phyloP scores from a whole-genome alignment of 2,888 invertebrate genomes.

The Hyposoter dolosus region DNA sequence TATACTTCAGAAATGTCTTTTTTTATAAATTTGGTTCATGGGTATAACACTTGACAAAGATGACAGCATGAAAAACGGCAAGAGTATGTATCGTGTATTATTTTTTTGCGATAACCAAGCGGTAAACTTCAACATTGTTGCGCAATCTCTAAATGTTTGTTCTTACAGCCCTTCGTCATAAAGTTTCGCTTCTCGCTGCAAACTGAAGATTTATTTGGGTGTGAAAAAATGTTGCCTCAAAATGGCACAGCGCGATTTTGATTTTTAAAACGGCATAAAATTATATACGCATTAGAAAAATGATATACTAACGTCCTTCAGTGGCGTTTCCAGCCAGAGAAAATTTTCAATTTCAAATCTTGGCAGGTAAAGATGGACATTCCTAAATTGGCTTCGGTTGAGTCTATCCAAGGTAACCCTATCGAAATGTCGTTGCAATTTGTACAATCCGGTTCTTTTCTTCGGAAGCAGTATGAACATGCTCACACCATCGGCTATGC shows the following conservation, averaged over 20 bases:
- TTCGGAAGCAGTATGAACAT: not conserved
- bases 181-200: not conserved
- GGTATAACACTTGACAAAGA: no score
- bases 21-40: no score
- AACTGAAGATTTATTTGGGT: not conserved
- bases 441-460: not conserved
- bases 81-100: no score
- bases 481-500: not conserved
- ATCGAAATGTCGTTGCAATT: not conserved
- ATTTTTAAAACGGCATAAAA: not conserved
- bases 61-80: no score
- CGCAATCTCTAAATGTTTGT: not conserved
- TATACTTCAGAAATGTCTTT: not conserved
- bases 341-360: constrained; percentile 7
- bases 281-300: not conserved
- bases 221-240: no score
- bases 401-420: not conserved
- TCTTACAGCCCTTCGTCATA: not conserved
- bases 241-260: not conserved
- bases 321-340: not conserved
- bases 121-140: no score
- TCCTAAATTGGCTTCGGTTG: not conserved
- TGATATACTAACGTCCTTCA: not conserved
- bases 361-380: not conserved
- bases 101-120: no score